These are phyloP conservation scores for Chromis chromis DNA, from an alignment of 2,797 vertebrate genomes.

Conservation along the genomic window DNA sequence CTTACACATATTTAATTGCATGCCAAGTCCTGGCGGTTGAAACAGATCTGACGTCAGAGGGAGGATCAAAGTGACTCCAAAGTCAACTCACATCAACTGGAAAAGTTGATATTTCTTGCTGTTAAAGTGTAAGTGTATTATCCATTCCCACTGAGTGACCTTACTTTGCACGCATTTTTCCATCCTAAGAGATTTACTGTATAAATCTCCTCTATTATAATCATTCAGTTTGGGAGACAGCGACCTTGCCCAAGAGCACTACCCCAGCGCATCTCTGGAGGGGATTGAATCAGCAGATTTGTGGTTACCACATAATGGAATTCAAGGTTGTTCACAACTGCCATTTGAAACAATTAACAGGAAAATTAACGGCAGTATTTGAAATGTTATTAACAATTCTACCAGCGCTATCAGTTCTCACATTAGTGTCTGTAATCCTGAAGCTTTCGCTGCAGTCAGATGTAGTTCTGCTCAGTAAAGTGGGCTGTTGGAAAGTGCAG, in stretches of 20 bases:
- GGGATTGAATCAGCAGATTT: constrained; percentile 68
- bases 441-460: constrained; percentile 12
- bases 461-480: not conserved
- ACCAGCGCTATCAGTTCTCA: not conserved
- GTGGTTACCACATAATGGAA: constrained; percentile 34
- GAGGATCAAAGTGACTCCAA: constrained; percentile 48
- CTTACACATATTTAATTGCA: not conserved
- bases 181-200: constrained; percentile 54
- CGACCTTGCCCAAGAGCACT: constrained; percentile 66
- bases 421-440: not conserved
- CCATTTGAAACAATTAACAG: constrained; percentile 30
- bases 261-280: constrained; percentile 30
- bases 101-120: constrained; percentile 14
- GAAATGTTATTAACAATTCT: constrained; percentile 9
- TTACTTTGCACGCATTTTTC: constrained; percentile 43
- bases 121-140: constrained; percentile 25
- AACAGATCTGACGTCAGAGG: not conserved
- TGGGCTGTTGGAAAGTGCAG: not conserved
- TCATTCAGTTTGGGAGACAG: constrained; percentile 51
- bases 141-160: constrained; percentile 48
- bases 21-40: not conserved
- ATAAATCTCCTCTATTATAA: constrained; percentile 49
- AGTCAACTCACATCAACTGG: constrained; percentile 28
- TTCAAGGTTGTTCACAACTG: constrained; percentile 51
- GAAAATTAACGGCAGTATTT: constrained; percentile 16